Conservation (phyloP, 1,140 invertebrate species). For the Eubasilissa regina region DNA sequence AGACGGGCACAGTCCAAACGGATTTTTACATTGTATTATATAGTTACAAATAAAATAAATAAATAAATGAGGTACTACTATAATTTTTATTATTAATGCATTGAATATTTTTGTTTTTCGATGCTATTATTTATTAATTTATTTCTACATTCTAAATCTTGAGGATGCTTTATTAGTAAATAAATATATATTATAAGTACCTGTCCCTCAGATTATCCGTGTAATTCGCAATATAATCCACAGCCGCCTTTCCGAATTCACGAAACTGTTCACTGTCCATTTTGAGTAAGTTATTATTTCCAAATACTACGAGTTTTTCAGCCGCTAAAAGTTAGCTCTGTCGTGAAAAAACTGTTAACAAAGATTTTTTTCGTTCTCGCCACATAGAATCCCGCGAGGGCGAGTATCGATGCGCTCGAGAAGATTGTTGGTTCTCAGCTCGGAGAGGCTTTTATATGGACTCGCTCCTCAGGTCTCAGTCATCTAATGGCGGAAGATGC, state of each 20-base stretch:
- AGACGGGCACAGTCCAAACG: too few species aligned
- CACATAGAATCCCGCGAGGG: neutral
- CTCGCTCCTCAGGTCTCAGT: neutral
- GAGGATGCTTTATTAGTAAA: too few species aligned
- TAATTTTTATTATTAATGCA: too few species aligned
- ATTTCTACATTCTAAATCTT: too few species aligned
- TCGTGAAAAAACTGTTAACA: too few species aligned
- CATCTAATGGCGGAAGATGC: neutral
- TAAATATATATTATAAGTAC: constrained; percentile 61
- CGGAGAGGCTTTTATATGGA: constrained; percentile 33
- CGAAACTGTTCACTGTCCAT: constrained; percentile 83
- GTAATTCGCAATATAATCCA: constrained; percentile 88
- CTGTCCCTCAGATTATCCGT: constrained; percentile 81
- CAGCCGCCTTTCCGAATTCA: constrained; percentile 81
- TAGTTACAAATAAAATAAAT: too few species aligned
- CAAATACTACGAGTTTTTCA: neutral
- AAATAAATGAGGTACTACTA: too few species aligned
- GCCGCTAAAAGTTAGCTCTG: neutral
- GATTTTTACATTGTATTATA: too few species aligned
- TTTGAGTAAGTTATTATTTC: neutral
- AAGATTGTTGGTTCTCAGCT: constrained; percentile 7
- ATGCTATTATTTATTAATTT: too few species aligned
- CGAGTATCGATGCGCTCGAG: constrained; percentile 9
- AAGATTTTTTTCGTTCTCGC: neutral
- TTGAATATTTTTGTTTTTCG: too few species aligned